Conservation (phyloP, 2,113 vertebrate genomes). For the Raja brachyura region DNA sequence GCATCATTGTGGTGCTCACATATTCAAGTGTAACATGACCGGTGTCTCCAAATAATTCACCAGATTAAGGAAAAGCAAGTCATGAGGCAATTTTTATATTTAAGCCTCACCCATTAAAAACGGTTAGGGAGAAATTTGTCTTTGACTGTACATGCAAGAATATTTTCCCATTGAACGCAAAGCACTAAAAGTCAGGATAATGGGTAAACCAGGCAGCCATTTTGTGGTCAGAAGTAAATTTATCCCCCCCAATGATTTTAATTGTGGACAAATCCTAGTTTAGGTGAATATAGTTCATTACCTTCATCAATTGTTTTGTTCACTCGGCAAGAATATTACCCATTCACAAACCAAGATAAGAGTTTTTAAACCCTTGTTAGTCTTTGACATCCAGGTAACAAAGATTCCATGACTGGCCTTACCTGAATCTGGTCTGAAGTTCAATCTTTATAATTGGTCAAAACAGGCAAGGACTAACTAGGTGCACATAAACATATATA, state of each 20-base stretch:
- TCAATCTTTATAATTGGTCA: background rate
- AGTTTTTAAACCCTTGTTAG: background rate
- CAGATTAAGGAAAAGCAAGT: background rate
- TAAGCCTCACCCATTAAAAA: background rate
- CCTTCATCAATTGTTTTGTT: background rate
- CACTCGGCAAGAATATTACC: background rate
- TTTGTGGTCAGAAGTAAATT: too few species aligned
- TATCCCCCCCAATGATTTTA: background rate
- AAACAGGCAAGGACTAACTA: background rate
- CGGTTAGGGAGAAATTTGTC: too few species aligned
- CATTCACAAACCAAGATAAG: background rate
- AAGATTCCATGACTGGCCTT: background rate
- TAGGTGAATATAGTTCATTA: background rate
- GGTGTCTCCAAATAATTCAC: background rate
- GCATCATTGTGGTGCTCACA: too few species aligned
- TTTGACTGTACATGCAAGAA: too few species aligned
- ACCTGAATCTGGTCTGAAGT: too few species aligned
- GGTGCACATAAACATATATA: background rate
- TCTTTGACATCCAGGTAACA: background rate
- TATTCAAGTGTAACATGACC: background rate
- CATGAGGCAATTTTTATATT: background rate
- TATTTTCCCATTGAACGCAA: too few species aligned
- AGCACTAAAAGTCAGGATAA: too few species aligned
- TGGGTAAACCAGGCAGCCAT: too few species aligned
- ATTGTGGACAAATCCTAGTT: background rate